These are phyloP conservation scores for Lophochroa leadbeateri DNA, from an alignment of 2,113 vertebrate species.

Conservation along the genomic window DNA sequence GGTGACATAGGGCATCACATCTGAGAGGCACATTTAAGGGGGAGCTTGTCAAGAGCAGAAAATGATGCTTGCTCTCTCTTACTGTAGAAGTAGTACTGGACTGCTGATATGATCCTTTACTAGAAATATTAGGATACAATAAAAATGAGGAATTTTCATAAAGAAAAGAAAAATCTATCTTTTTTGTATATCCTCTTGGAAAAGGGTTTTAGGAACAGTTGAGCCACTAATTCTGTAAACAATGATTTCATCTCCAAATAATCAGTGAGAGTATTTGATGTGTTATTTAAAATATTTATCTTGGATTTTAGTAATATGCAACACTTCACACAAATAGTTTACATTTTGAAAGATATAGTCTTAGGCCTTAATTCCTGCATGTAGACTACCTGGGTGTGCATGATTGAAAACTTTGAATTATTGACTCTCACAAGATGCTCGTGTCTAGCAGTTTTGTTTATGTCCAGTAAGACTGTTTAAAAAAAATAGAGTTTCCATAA, in stretches of 20 bases:
- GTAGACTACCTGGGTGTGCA: background rate
- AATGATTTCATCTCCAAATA: background rate
- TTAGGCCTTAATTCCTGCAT: background rate
- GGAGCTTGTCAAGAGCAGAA: constrained; percentile 58
- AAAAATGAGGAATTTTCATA: constrained; percentile 8
- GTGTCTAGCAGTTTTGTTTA: background rate
- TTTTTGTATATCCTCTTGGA: background rate
- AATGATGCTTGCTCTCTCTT: constrained; percentile 31
- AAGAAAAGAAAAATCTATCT: background rate
- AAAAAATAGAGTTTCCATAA: background rate
- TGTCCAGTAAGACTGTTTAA: background rate
- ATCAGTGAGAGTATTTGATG: background rate
- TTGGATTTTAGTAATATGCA: background rate
- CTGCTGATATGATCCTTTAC: constrained; percentile 12
- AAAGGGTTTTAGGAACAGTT: background rate
- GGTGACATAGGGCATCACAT: constrained; percentile 61
- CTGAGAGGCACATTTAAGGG: constrained; percentile 59
- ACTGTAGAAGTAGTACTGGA: constrained; percentile 1
- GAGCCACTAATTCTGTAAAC: background rate
- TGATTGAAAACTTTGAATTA: background rate
- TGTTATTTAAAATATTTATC: background rate
- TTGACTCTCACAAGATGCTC: background rate
- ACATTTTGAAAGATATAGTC: background rate
- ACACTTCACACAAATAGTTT: background rate
- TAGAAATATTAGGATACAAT: constrained; percentile 2